phyloP scores from a whole-genome alignment of 2,888 invertebrate genomes.

The Drosophila neutralis region DNA sequence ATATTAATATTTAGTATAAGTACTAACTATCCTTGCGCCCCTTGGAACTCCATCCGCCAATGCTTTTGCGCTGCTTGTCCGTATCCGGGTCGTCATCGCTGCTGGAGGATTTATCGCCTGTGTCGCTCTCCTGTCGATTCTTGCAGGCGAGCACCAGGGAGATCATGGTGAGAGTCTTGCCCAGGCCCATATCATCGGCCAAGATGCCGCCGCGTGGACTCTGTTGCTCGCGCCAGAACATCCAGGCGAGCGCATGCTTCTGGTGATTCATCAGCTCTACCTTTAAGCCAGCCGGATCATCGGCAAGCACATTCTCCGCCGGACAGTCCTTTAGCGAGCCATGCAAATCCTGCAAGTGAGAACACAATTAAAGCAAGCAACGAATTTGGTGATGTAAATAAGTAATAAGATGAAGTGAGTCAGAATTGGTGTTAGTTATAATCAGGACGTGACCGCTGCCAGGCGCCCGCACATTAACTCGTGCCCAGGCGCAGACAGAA shows the following conservation, averaged over 20 bases:
- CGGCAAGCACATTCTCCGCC: constrained; percentile 86
- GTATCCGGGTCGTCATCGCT: constrained; percentile 65
- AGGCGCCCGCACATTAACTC: constrained; percentile 76
- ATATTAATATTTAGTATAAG: background rate
- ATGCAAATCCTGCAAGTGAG: constrained; percentile 87
- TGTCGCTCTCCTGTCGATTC: constrained; percentile 79
- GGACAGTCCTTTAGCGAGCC: constrained; percentile 89
- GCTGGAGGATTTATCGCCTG: constrained; percentile 53
- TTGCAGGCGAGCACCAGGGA: constrained; percentile 88
- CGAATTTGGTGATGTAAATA: background rate
- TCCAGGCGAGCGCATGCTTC: constrained; percentile 93
- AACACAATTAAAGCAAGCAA: background rate
- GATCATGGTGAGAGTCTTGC: constrained; percentile 93
- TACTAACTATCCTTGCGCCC: constrained; percentile 81
- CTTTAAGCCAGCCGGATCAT: constrained; percentile 88
- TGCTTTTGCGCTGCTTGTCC: constrained; percentile 11
- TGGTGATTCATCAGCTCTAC: constrained; percentile 93
- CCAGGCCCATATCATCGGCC: constrained; percentile 87
- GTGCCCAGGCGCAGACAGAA: constrained; percentile 58
- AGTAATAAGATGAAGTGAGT: background rate
- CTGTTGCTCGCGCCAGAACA: constrained; percentile 95
- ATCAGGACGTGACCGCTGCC: constrained; percentile 58
- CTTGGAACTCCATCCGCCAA: constrained; percentile 77
- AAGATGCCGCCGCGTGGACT: constrained; percentile 94
- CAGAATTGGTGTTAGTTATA: constrained; percentile 55